These are phyloP conservation scores for Nothoprocta perdicaria DNA, from an alignment of 2,113 vertebrate species.

Conservation along the genomic window DNA sequence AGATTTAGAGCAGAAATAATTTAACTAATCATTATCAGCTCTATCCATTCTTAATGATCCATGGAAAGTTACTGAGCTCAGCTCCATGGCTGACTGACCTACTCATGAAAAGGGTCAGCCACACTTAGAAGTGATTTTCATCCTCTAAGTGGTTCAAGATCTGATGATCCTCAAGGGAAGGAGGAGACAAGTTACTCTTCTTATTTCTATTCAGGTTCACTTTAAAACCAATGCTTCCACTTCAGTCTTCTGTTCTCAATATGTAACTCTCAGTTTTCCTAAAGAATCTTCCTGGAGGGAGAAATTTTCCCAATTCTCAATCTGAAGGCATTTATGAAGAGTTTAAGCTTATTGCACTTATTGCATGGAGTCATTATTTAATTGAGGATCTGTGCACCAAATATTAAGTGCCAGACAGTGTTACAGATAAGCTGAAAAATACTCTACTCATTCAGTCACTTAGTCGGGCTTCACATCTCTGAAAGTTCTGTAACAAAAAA, in stretches of 20 bases:
- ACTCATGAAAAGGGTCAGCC: neutral
- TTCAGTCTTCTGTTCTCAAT: neutral
- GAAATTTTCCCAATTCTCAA: neutral
- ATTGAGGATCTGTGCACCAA: rapidly evolving
- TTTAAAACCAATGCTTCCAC: neutral
- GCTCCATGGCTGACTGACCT: conserved; percentile 29
- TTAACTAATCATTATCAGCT: conserved; percentile 55
- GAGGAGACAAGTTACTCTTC: neutral
- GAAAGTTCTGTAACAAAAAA: neutral
- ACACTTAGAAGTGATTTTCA: neutral
- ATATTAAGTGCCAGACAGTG: neutral
- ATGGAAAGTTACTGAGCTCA: conserved; percentile 59
- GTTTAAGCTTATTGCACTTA: neutral
- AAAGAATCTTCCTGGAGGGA: neutral
- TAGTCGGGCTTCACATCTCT: neutral
- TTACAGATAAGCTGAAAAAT: neutral
- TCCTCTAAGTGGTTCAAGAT: neutral
- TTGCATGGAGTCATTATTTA: neutral
- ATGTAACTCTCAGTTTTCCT: neutral
- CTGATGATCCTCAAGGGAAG: neutral
- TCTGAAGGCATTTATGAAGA: neutral
- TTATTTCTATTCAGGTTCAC: neutral
- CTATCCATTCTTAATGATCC: conserved; percentile 59
- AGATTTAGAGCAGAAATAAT: conserved; percentile 58
- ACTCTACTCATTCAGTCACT: neutral